A percentile compares a stretch with the other conserved stretches of the same genome.
These are phyloP conservation scores for Elephas maximus DNA, from an alignment of 2,113 vertebrate species.

Conservation along the genomic window DNA sequence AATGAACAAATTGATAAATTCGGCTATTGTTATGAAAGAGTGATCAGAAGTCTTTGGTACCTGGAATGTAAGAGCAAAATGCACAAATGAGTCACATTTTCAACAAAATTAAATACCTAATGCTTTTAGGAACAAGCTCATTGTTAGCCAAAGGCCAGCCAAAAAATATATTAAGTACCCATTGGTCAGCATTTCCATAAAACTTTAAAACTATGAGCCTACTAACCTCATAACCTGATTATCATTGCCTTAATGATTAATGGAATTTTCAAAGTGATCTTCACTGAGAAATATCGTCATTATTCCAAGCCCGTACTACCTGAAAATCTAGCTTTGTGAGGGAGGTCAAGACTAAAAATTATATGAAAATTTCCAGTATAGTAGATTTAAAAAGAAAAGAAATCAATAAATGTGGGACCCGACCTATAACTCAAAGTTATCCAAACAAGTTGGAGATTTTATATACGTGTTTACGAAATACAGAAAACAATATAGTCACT, in stretches of 20 bases:
- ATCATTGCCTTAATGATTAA: not conserved
- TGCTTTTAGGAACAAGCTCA: not conserved
- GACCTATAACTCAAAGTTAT: not conserved
- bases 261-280: not conserved
- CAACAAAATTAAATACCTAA: not conserved
- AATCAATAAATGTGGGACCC: not conserved
- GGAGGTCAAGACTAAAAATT: not conserved
- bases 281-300: not conserved
- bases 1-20: not conserved
- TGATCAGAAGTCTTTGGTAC: not conserved
- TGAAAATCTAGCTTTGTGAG: not conserved
- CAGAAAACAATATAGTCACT: not conserved
- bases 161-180: not conserved
- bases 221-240: not conserved
- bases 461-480: not conserved
- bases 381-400: not conserved
- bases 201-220: not conserved
- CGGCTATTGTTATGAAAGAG: not conserved
- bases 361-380: not conserved
- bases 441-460: not conserved
- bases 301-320: not conserved
- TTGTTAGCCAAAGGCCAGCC: not conserved
- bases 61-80: slow-evolving; percentile 16
- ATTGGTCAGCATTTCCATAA: not conserved
- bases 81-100: not conserved